Conservation (phyloP, 1,140 invertebrate genomes). For the Apocrypta bakeri region DNA sequence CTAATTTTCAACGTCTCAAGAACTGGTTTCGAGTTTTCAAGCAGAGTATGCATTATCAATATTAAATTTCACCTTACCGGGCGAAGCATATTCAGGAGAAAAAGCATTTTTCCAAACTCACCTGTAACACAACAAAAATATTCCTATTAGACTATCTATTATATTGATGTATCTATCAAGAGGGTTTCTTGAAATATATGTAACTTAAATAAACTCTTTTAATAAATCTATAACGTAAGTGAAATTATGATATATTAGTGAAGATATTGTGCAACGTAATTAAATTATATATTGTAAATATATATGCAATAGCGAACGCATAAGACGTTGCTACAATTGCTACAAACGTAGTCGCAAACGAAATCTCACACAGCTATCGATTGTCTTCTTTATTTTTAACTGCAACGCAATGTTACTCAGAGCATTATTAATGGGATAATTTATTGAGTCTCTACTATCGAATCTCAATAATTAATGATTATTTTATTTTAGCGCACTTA, state of each 20-base stretch:
- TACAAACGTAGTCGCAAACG: not conserved
- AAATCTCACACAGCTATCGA: conserved; percentile 31
- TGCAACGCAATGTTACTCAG: conserved; percentile 1
- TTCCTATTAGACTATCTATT: too few relatives aligned
- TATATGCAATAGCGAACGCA: not conserved
- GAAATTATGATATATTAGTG: too few relatives aligned
- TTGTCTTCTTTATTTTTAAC: not conserved
- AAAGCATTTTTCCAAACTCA: not conserved
- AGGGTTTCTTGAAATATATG: too few relatives aligned
- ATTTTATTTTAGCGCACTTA: not conserved
- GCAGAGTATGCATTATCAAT: not conserved
- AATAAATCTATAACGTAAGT: too few relatives aligned
- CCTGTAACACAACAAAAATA: conserved; percentile 30
- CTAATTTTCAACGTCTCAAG: not conserved
- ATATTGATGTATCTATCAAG: too few relatives aligned
- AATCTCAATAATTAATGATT: too few relatives aligned
- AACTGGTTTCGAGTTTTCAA: not conserved
- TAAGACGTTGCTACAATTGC: not conserved
- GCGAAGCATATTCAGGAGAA: not conserved
- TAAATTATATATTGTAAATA: too few relatives aligned
- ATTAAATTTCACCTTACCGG: not conserved
- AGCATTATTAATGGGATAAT: too few relatives aligned
- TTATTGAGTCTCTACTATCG: too few relatives aligned
- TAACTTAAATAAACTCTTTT: too few relatives aligned
- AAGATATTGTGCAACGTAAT: too few relatives aligned